Evolutionary conservation across 2,113 vertebrate genomes (phyloP), one percentile per base, ranked within the genome.

Genomic region (Ophthalmolycus amberensis): DNA sequence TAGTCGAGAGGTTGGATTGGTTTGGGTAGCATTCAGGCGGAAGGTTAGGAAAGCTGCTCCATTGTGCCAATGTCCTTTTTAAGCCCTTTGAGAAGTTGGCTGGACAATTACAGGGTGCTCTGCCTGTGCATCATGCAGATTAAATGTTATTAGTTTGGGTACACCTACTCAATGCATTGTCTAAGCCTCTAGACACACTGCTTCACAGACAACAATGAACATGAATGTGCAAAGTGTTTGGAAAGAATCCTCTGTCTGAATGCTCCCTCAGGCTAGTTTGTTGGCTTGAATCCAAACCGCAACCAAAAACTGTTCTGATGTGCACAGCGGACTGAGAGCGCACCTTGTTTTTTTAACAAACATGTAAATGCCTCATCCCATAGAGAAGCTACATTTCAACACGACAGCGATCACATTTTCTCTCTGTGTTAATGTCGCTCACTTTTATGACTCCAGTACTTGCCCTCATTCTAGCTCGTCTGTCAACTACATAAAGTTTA

Each of bases 131-230:
- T 34, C 20, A 1, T 42, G 0, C 44, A 44, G 42, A 83, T 82
- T 75, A 77, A 52, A 82, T 84, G 80, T 73, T 71, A 75, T 77
- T 78, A 78, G 78, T 84, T 77, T 84, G 37, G 78, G 64, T 75
- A 79, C 69, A 80, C 62, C 83, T 73, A 42, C 71, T 80, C 65
- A 87, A 85, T 63, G 75, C 72, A 63, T 77, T 75, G 64, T 76
- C 44, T 22, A 32, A 58, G 62, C 27, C 32, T 68, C 29, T 5
- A 34, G 77, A 75, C 46, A 12, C 37, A 63, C 68, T 54, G 82
- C 68, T 85, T 74, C 75, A 75, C 15, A 71, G 32, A 67, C 71
- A 65, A 66, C 75, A 54, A 75, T 76, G 78, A 32, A 70, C 86
- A 81, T n/a, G 40, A 72, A 85, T 79, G 64, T 77, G 72, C 58